These are phyloP conservation scores for Dasypogon diadema DNA, from an alignment of 2,888 invertebrate species.

Conservation along the genomic window DNA sequence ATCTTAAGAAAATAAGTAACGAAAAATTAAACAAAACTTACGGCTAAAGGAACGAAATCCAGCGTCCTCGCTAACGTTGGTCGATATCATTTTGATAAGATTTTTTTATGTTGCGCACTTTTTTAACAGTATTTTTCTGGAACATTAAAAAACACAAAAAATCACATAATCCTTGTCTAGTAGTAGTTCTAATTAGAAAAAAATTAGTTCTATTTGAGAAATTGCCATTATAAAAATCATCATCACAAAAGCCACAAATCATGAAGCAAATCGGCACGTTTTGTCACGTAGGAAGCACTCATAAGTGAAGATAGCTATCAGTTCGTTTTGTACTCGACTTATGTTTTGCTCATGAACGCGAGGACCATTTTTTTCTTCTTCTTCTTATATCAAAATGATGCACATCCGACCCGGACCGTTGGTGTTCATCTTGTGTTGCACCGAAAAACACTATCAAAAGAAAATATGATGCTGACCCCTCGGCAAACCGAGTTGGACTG, in stretches of 20 bases:
- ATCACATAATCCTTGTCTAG: conserved; percentile 11
- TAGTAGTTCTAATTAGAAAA: not conserved
- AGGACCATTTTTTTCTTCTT: not conserved
- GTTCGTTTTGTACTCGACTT: not conserved
- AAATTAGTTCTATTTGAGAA: no score
- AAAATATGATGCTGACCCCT: conserved; percentile 57
- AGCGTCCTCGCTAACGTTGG: conserved; percentile 67
- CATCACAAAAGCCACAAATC: no score
- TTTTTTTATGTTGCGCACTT: conserved; percentile 24
- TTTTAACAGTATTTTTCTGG: conserved; percentile 39
- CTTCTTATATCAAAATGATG: not conserved
- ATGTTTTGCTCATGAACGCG: not conserved
- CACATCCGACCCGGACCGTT: not conserved
- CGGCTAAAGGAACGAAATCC: conserved; percentile 69
- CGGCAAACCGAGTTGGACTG: conserved; percentile 58
- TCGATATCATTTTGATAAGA: conserved; percentile 65
- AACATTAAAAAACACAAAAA: conserved; percentile 38
- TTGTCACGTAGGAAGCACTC: no score
- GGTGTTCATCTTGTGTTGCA: conserved; percentile 14
- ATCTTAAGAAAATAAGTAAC: conserved; percentile 1
- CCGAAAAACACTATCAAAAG: conserved; percentile 36
- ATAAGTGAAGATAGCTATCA: not conserved
- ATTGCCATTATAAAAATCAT: no score
- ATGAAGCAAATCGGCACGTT: no score
- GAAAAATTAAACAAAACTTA: conserved; percentile 62